These are phyloP conservation scores for Apus apus DNA, from an alignment of 2,113 vertebrate genomes.

Conservation along the genomic window DNA sequence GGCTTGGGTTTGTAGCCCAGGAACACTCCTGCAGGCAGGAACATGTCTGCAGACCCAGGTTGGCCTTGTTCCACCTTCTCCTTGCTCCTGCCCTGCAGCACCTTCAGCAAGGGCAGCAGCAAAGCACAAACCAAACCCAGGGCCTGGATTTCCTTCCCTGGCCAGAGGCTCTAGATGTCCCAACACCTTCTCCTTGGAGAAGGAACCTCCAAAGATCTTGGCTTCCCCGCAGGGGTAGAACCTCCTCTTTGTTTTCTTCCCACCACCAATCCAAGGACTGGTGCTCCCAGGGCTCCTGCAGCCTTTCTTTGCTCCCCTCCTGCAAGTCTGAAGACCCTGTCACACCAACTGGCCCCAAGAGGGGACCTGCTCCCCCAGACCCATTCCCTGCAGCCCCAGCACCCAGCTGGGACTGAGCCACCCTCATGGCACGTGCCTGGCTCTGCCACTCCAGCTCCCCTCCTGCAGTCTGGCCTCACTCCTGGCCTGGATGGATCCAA, in stretches of 20 bases:
- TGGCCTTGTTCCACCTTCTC: background rate
- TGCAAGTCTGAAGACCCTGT: background rate
- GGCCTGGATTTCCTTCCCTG: background rate
- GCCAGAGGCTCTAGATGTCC: background rate
- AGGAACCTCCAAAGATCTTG: no score
- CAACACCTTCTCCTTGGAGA: background rate
- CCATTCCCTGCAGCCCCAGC: background rate
- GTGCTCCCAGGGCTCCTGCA: background rate
- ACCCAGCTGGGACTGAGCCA: background rate
- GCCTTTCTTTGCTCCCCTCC: background rate
- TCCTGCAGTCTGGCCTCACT: background rate
- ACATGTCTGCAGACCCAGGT: background rate
- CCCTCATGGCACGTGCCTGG: accelerated
- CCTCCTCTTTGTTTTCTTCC: background rate
- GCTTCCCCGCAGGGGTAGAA: background rate
- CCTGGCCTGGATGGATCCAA: background rate
- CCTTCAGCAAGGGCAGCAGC: background rate
- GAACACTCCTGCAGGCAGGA: background rate
- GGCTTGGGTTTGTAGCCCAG: background rate
- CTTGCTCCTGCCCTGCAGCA: background rate
- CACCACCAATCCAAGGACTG: background rate
- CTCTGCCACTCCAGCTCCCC: background rate
- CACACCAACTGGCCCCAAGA: background rate
- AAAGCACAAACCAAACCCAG: background rate
- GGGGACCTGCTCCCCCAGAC: background rate